phyloP scores from a whole-genome alignment of 2,113 vertebrate species.

The Megalops atlanticus region DNA sequence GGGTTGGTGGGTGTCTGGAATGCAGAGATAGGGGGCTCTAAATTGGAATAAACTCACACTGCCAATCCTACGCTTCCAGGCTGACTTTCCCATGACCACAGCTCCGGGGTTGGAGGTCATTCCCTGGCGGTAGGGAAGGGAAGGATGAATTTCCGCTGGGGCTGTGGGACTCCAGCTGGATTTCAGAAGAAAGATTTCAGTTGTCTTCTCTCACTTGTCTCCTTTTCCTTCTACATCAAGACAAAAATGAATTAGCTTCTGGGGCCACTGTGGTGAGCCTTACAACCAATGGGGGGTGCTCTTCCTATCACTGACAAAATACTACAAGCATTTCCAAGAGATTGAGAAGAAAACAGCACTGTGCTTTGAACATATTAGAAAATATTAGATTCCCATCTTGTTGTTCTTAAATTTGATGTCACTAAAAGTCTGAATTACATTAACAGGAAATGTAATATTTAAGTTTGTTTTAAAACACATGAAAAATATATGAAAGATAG shows the following conservation, averaged over 20 bases:
- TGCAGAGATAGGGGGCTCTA: constrained; percentile 57
- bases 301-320: not conserved
- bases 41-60: constrained; percentile 43
- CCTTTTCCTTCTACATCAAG: too few species aligned
- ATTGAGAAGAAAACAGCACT: not conserved
- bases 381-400: not conserved
- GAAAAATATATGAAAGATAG: not conserved
- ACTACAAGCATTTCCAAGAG: not conserved
- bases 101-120: not conserved
- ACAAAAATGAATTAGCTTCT: not conserved
- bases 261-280: not conserved
- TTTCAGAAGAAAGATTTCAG: not conserved
- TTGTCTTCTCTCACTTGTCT: too few species aligned
- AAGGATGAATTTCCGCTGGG: not conserved
- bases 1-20: constrained; percentile 66
- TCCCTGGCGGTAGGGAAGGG: not conserved
- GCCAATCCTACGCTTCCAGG: not conserved
- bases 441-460: not conserved
- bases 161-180: constrained; percentile 2
- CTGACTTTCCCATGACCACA: not conserved
- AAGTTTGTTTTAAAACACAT: too few species aligned
- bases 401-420: not conserved
- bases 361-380: not conserved
- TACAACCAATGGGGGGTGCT: not conserved
- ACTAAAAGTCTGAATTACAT: not conserved